Base-by-base conservation (phyloP, 2,888 invertebrate species). In the Mythimna albipuncta region DNA sequence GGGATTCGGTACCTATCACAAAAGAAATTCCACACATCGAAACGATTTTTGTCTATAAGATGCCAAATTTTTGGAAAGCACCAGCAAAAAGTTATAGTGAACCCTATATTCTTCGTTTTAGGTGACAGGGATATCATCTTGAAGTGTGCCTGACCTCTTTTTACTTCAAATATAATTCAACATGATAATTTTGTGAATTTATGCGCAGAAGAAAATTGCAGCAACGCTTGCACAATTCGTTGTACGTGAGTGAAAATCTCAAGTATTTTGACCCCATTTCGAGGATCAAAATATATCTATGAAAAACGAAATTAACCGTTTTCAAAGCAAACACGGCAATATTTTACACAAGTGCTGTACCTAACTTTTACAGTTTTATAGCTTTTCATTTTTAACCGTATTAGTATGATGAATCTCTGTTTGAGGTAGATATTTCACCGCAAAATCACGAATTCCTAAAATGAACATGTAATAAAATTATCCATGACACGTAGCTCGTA, bases 101-200 rank as follows among this genome's bases (percentile, higher is more conserved):
- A 71, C 81, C 81, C 77, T 81, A 70, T 7, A 21, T 13, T 35
- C 41, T 21, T 44, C 52, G 58, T 26, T 75, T 50, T 21, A 79
- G 63, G 66, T 69, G 21, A 57, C 68, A 69, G 69, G 77, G 71
- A 79, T 77, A 75, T 76, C 68, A 74, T 70, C 10, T 13, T 69
- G 68, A 76, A 75, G 80, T 64, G 77, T 74, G 52, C 64, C 64
- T 84, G 86, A 84, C 88, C 88, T 79, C 72, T 13, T 87, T 83
- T 72, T 62, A 62, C 63, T 64, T 69, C 59, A 81, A 84, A 84
- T 84, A 85, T 82, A 83, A 72, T 76, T 77, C 66, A 58, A 61
- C 64, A 69, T 70, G 75, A 85, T 79, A 78, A 80, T 85, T 83
- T 83, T 59, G 69, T 55, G 62, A 71, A 77, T 74, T 72, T 73